Evolutionary conservation across 2,113 vertebrate genomes (phyloP).

Genomic region (Forbesichthys agassizii): DNA sequence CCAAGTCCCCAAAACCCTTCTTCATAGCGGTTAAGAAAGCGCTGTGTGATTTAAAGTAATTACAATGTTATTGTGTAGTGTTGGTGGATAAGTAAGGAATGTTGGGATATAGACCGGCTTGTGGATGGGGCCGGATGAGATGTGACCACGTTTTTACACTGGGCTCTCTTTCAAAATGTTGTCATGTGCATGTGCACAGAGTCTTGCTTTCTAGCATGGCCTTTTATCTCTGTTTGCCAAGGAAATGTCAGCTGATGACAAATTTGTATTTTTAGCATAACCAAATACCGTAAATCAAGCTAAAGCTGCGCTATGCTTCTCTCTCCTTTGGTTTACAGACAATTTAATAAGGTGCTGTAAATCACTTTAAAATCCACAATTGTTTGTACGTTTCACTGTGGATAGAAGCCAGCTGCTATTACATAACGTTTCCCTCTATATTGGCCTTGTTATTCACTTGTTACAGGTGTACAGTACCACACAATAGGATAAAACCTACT

Average conservation of each 20-base stretch:
- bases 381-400: constrained; percentile 39
- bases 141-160: constrained; percentile 44
- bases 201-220: constrained; percentile 20
- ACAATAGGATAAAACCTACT: constrained; percentile 52
- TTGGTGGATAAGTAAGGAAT: constrained; percentile 43
- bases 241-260: constrained; percentile 39
- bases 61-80: constrained; percentile 67
- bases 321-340: background rate
- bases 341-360: constrained; percentile 14
- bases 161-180: constrained; percentile 6
- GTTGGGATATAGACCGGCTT: constrained; percentile 19
- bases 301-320: background rate
- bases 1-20: constrained; percentile 39
- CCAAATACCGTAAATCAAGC: constrained; percentile 23
- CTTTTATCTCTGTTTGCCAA: constrained; percentile 26
- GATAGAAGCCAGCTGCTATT: constrained; percentile 21
- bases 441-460: constrained; percentile 7
- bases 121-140: constrained; percentile 31
- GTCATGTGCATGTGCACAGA: constrained; percentile 11
- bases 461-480: constrained; percentile 11
- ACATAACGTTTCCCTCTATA: constrained; percentile 17
- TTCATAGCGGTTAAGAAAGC: constrained; percentile 50
- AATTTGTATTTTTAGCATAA: constrained; percentile 44
- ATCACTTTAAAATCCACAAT: constrained; percentile 35
- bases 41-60: constrained; percentile 61